These are phyloP conservation scores for Coccyzus lansbergi DNA, from an alignment of 2,797 vertebrate species.

Conservation along the genomic window DNA sequence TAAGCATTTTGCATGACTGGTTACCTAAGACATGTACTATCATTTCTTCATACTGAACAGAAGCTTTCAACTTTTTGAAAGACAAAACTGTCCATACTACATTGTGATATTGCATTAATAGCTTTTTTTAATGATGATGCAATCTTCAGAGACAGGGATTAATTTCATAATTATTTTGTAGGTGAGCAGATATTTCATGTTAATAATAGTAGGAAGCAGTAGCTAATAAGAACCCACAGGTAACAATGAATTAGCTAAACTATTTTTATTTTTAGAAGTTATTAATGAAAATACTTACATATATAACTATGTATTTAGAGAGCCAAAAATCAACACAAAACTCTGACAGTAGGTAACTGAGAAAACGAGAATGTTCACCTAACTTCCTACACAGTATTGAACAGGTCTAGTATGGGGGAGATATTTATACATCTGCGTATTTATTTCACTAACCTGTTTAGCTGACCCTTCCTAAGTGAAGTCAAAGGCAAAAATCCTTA, in stretches of 20 bases:
- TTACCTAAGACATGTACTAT: not conserved
- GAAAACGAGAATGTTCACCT: not conserved
- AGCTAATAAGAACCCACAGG: not conserved
- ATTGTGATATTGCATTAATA: not conserved
- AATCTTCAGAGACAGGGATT: not conserved
- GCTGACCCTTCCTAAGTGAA: not conserved
- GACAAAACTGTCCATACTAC: not conserved
- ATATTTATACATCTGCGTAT: not conserved
- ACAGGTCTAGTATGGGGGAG: not conserved
- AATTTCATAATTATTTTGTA: not conserved
- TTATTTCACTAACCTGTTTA: not conserved
- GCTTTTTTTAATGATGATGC: not conserved
- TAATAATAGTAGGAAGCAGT: not conserved
- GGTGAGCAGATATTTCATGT: not conserved
- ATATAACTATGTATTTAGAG: not conserved
- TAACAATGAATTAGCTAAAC: not conserved
- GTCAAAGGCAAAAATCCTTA: not conserved
- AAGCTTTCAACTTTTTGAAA: not conserved
- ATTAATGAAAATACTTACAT: not conserved
- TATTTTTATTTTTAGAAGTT: not conserved
- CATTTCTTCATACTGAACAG: not conserved
- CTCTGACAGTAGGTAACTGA: not conserved
- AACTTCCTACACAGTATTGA: not conserved
- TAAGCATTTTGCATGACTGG: not conserved
- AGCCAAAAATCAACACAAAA: not conserved